Conservation (phyloP, 2,888 invertebrate genomes). For the Euphydryas editha region DNA sequence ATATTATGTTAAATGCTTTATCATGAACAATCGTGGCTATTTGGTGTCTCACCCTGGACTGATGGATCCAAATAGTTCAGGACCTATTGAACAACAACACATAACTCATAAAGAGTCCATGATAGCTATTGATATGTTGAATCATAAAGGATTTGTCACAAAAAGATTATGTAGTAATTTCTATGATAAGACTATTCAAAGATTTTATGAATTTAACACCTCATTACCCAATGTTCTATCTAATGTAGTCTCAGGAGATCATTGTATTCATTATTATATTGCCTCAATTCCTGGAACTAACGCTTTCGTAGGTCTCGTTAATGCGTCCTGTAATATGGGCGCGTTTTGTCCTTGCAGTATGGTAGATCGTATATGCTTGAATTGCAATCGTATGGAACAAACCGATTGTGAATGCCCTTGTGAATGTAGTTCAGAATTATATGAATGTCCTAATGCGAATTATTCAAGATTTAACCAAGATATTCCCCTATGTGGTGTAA, state of each 20-base stretch:
- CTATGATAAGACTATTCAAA: slow-evolving; percentile 92
- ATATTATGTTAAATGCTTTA: slow-evolving; percentile 89
- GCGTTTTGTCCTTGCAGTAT: slow-evolving; percentile 97
- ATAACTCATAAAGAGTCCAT: slow-evolving; percentile 95
- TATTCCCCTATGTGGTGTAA: slow-evolving; percentile 73
- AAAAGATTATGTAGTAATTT: slow-evolving; percentile 94
- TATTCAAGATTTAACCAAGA: slow-evolving; percentile 60
- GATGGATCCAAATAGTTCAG: slow-evolving; percentile 86
- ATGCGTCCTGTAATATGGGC: slow-evolving; percentile 92
- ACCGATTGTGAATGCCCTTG: slow-evolving; percentile 98
- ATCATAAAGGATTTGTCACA: slow-evolving; percentile 91
- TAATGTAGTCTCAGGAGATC: slow-evolving; percentile 94
- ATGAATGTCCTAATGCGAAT: slow-evolving; percentile 67
- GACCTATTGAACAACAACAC: slow-evolving; percentile 92
- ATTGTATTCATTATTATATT: slow-evolving; percentile 94
- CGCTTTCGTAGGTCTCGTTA: slow-evolving; percentile 93
- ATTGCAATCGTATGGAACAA: slow-evolving; percentile 97
- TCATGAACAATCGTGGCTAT: slow-evolving; percentile 95
- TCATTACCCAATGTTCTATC: slow-evolving; percentile 89
- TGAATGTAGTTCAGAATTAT: slow-evolving; percentile 88
- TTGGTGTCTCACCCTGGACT: slow-evolving; percentile 93
- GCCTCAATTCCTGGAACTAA: slow-evolving; percentile 93
- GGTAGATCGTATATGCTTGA: slow-evolving; percentile 93
- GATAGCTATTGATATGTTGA: slow-evolving; percentile 94
- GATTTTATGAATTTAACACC: slow-evolving; percentile 93